phyloP scores from a whole-genome alignment of 1,140 invertebrate species.

The Hylaeus volcanicus region DNA sequence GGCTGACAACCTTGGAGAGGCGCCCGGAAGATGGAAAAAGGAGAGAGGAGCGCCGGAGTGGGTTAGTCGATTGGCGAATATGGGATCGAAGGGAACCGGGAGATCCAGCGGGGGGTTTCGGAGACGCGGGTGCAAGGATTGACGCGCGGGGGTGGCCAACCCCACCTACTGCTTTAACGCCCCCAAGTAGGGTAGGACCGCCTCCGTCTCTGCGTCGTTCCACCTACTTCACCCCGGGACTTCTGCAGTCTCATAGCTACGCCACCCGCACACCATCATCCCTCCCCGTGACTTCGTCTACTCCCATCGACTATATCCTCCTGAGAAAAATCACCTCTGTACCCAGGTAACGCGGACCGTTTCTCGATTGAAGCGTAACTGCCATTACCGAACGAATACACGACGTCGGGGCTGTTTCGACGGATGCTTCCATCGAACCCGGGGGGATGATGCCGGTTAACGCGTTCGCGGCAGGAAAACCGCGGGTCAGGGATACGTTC shows the following conservation, averaged over 20 bases:
- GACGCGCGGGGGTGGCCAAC: slow-evolving; percentile 74
- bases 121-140: slow-evolving; percentile 70
- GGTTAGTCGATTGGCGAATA: slow-evolving; percentile 73
- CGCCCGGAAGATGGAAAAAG: slow-evolving; percentile 19
- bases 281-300: slow-evolving; percentile 43
- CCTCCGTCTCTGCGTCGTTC: slow-evolving; percentile 77
- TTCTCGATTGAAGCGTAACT: slow-evolving; percentile 63
- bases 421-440: neutral
- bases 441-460: neutral
- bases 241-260: slow-evolving; percentile 70
- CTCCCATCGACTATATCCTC: slow-evolving; percentile 66
- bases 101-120: slow-evolving; percentile 61
- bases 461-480: too few relatives aligned
- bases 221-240: slow-evolving; percentile 77
- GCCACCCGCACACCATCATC: slow-evolving; percentile 51
- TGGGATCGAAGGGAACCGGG: slow-evolving; percentile 73
- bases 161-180: slow-evolving; percentile 79
- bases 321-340: slow-evolving; percentile 69
- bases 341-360: slow-evolving; percentile 66
- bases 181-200: slow-evolving; percentile 78
- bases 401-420: slow-evolving; percentile 33
- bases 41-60: slow-evolving; percentile 47
- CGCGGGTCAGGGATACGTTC: too few relatives aligned
- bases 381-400: slow-evolving; percentile 51
- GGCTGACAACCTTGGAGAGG: slow-evolving; percentile 51